Base-by-base conservation (phyloP, 2,113 vertebrate genomes). In the Stomatorhinus ivindoensis region DNA sequence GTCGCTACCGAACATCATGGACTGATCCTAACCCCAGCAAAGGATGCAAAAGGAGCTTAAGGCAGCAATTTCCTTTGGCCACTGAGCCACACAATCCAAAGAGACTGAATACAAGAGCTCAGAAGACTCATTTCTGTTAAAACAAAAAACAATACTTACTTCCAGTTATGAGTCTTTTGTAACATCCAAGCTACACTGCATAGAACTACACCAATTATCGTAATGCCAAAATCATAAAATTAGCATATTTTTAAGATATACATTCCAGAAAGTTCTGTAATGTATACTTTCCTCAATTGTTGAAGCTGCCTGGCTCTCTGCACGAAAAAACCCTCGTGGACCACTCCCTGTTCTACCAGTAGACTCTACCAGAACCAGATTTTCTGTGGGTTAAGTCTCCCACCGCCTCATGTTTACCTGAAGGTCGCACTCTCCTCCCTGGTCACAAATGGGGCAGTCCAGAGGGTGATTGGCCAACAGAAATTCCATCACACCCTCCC, bases 401-500 rank as follows among this genome's bases (percentile, higher is more conserved):
- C 84, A 48, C 4, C 46, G 58, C 50, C 4, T 89, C 48, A 46
- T 87, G 39, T 48, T 91, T 96, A 98, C 98, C 97, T 99, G 98
- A 24, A 99, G 94, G 93, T 99, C 98, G 94, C 98, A 99, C 93
- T 99, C 98, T 94, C 98, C 97, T 91, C 97, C 98, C 88, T 98
- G 98, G 94, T 99, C 98, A 95, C 98, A 99, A 92, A 99, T 99
- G 91, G 98, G 98, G 92, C 98, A 98, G 92, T 99, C 98, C 94
- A 99, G 65, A 0, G 98, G 98, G 91, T 99, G 98, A 94, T 98
- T 98, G 91, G 98, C 97, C 93, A 98, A 92, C 84, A 99, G 94
- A 91, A 99, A 99, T 93, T 99, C 97, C 98, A 99, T 99, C 83
- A 99, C 98, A 90, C 98, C 98, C 94, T 99, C 98, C 94, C 98